A percentile compares a stretch with the other conserved stretches of the same genome.
Conservation (phyloP, 2,113 vertebrate genomes). For the Sclerurus mexicanus region DNA sequence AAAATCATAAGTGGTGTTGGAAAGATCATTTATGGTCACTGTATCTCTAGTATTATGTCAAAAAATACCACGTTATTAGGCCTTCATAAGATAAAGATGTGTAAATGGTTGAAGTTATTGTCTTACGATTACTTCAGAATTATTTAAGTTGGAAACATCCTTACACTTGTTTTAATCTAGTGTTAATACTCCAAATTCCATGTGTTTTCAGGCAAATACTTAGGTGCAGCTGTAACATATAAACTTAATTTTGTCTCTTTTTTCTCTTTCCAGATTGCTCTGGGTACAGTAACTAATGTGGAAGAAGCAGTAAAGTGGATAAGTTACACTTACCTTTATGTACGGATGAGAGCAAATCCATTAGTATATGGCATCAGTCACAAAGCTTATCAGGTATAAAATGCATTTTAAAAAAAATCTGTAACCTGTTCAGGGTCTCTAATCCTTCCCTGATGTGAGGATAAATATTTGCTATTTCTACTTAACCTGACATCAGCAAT, state of each 20-base stretch:
- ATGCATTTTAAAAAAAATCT: conserved; percentile 57
- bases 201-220: conserved; percentile 1
- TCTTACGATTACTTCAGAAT: background rate
- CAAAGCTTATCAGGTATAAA: conserved; percentile 91
- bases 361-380: conserved; percentile 96
- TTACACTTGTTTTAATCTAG: background rate
- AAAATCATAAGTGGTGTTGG: background rate
- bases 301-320: conserved; percentile 99
- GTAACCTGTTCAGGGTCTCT: conserved; percentile 53
- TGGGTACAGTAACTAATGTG: conserved; percentile 96
- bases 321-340: conserved; percentile 97
- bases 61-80: background rate
- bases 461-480: conserved; percentile 76
- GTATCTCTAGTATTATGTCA: background rate
- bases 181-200: background rate
- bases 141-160: background rate
- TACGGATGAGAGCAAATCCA: conserved; percentile 98
- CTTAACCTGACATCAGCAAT: conserved; percentile 65
- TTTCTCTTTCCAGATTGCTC: conserved; percentile 82
- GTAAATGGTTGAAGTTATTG: background rate
- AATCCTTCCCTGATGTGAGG: conserved; percentile 71
- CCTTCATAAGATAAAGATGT: background rate
- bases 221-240: background rate
- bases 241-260: conserved; percentile 52
- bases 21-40: background rate